A percentile compares a stretch with the other conserved stretches of the same genome.
phyloP scores from a whole-genome alignment of 1,140 invertebrate species.

The Trissolcus basalis region DNA sequence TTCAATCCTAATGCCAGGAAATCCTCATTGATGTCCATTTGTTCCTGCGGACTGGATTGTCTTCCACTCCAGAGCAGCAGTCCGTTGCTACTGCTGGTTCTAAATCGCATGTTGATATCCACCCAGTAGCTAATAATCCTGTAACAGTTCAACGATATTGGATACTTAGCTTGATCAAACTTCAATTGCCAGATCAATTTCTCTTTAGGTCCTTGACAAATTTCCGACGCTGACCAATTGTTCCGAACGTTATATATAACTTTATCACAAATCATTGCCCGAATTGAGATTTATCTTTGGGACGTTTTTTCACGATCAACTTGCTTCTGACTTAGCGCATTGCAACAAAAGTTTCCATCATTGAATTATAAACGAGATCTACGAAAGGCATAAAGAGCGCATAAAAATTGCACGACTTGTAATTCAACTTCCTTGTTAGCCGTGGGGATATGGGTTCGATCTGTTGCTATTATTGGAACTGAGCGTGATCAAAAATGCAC shows the following conservation, averaged over 20 bases:
- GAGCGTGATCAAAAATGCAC: background rate
- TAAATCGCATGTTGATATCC: constrained; percentile 88
- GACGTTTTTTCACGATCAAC: too few species aligned
- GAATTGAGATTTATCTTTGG: constrained; percentile 30
- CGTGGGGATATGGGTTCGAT: too few species aligned
- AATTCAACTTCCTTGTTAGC: too few species aligned
- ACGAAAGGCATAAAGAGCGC: too few species aligned
- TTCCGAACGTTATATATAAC: too few species aligned
- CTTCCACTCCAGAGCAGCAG: constrained; percentile 94
- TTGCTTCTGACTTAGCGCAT: too few species aligned
- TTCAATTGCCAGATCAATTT: constrained; percentile 32
- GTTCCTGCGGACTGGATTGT: constrained; percentile 77
- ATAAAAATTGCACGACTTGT: too few species aligned
- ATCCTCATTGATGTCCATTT: constrained; percentile 80
- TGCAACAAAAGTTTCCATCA: too few species aligned
- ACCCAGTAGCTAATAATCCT: constrained; percentile 87
- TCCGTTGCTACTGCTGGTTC: constrained; percentile 81
- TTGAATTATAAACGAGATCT: too few species aligned
- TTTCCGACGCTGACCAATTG: constrained; percentile 9
- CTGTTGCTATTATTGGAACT: too few species aligned
- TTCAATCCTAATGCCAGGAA: constrained; percentile 91
- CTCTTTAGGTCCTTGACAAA: constrained; percentile 34
- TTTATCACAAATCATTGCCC: constrained; percentile 12
- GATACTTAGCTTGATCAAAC: constrained; percentile 36
- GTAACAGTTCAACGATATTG: constrained; percentile 60